These are phyloP conservation scores for Yponomeuta cagnagella DNA, from an alignment of 2,888 invertebrate genomes.

Conservation along the genomic window DNA sequence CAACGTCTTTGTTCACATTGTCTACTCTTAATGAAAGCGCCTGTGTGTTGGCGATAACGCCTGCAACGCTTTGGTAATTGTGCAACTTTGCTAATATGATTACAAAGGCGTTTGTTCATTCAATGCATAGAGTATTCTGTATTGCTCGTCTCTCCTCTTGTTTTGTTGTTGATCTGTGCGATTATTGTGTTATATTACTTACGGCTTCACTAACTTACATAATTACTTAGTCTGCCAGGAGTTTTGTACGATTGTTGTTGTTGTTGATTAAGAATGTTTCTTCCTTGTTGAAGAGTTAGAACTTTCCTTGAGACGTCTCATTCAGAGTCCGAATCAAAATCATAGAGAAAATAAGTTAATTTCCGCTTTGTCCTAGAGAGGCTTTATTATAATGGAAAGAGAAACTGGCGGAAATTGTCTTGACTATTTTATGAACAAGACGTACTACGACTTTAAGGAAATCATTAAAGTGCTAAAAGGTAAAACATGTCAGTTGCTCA, in stretches of 20 bases:
- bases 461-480: not conserved
- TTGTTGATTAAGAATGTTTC: not conserved
- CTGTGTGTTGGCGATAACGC: slow-evolving; percentile 39
- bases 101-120: slow-evolving; percentile 23
- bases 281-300: no score
- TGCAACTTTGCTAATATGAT: slow-evolving; percentile 29
- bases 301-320: no score
- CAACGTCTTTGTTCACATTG: not conserved
- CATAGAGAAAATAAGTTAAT: not conserved
- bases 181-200: slow-evolving; percentile 3
- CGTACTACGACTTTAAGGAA: not conserved
- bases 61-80: slow-evolving; percentile 27
- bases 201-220: not conserved
- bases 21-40: slow-evolving; percentile 29
- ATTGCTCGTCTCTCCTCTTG: not conserved
- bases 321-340: not conserved
- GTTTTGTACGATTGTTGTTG: not conserved
- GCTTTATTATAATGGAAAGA: not conserved
- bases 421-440: not conserved
- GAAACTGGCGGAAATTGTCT: not conserved
- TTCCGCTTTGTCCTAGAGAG: not conserved
- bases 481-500: not conserved
- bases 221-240: not conserved
- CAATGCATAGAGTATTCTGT: not conserved
- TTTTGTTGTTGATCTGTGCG: not conserved